Conservation (phyloP, 2,797 vertebrate species). For the Oryzias sinensis region DNA sequence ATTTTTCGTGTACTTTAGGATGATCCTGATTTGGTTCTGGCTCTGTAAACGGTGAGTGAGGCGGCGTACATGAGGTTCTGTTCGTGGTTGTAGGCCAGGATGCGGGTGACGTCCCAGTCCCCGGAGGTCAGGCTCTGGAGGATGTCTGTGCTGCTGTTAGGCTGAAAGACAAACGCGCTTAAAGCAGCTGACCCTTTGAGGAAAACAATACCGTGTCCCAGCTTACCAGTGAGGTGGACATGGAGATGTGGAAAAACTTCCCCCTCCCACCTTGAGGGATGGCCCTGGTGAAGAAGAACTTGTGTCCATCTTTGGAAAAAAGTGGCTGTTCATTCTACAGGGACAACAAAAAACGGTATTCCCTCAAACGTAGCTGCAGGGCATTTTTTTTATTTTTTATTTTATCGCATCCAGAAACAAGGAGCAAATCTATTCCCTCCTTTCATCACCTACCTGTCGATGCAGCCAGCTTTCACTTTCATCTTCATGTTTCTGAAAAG, state of each 20-base stretch:
- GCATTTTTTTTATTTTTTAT: conserved; percentile 4
- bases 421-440: not conserved
- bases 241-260: conserved; percentile 94
- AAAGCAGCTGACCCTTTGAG: not conserved
- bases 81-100: conserved; percentile 88
- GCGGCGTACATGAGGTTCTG: conserved; percentile 88
- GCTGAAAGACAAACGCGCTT: conserved; percentile 72
- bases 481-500: conserved; percentile 95
- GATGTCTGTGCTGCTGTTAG: conserved; percentile 89
- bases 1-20: too few relatives aligned
- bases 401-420: conserved; percentile 7
- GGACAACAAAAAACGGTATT: not conserved
- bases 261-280: conserved; percentile 93
- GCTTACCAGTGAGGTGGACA: conserved; percentile 88
- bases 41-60: not conserved
- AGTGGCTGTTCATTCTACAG: conserved; percentile 89
- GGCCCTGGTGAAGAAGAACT: conserved; percentile 93
- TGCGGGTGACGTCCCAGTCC: conserved; percentile 94
- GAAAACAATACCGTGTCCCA: not conserved
- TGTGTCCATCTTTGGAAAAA: conserved; percentile 90
- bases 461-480: conserved; percentile 96
- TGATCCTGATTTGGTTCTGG: too few relatives aligned
- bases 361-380: not conserved
- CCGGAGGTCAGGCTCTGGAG: conserved; percentile 94
- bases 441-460: conserved; percentile 84